Evolutionary conservation across 2,797 vertebrate genomes (phyloP).

Genomic region (Myotis daubentonii): DNA sequence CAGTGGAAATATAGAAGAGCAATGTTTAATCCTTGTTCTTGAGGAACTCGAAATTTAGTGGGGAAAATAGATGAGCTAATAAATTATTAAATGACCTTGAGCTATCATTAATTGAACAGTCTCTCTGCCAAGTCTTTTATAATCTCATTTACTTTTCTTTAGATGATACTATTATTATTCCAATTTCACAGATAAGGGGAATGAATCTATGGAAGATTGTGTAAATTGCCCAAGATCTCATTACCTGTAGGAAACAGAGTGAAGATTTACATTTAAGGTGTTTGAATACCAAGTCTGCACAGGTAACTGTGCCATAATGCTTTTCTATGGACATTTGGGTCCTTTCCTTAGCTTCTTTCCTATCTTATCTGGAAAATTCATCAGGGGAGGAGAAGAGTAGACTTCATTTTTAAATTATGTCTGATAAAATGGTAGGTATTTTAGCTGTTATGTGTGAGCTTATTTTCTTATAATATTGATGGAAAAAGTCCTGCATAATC

Average conservation of each 20-base stretch:
- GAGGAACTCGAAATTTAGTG: neutral
- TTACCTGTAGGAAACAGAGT: neutral
- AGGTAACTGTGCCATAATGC: neutral
- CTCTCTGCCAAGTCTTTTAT: neutral
- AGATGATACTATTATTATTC: slow-evolving; percentile 1
- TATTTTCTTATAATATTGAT: neutral
- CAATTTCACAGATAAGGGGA: neutral
- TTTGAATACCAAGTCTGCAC: neutral
- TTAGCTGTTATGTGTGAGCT: neutral
- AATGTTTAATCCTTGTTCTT: neutral
- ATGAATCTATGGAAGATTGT: slow-evolving; percentile 1
- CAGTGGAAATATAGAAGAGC: neutral
- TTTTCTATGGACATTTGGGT: neutral
- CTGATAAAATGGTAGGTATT: neutral
- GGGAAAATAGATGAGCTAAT: neutral
- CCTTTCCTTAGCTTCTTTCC: neutral
- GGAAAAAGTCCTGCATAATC: neutral
- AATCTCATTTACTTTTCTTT: slow-evolving; percentile 35
- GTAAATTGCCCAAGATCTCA: neutral
- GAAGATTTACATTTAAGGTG: neutral
- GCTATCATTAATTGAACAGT: neutral
- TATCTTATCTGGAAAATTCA: neutral
- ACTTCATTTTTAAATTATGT: neutral
- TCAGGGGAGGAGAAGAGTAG: neutral
- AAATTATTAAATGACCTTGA: slow-evolving; percentile 10